Conservation (phyloP, 2,797 vertebrate genomes). For the Erpetoichthys calabaricus region DNA sequence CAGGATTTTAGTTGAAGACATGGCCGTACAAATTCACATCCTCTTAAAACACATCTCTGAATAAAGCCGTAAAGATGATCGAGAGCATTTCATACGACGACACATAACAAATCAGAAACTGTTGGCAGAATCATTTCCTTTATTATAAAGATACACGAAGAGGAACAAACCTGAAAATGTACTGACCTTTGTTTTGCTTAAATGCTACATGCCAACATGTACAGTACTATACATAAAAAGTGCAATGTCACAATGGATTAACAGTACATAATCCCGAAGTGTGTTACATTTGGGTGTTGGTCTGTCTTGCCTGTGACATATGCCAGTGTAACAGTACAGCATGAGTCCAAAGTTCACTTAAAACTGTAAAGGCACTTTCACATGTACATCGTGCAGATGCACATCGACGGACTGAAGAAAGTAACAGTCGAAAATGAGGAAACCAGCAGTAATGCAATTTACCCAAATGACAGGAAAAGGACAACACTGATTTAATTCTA, state of each 20-base stretch:
- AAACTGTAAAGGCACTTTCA: constrained; percentile 98
- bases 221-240: constrained; percentile 94
- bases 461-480: constrained; percentile 46
- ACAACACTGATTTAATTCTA: constrained; percentile 45
- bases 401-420: constrained; percentile 58
- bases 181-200: constrained; percentile 56
- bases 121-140: constrained; percentile 76
- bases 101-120: constrained; percentile 22
- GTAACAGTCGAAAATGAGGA: constrained; percentile 63
- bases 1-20: no score
- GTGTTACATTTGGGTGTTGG: constrained; percentile 25
- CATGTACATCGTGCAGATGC: constrained; percentile 86
- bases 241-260: constrained; percentile 87
- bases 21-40: no score
- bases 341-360: constrained; percentile 73
- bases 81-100: neutral
- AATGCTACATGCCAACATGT: constrained; percentile 90
- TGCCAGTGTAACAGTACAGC: constrained; percentile 54
- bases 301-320: no score
- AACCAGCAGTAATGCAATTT: constrained; percentile 49
- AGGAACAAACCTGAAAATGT: constrained; percentile 66
- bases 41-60: no score
- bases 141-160: constrained; percentile 88
- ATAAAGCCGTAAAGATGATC: no score
- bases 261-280: constrained; percentile 59